A percentile compares a stretch with the other conserved stretches of the same genome.
Conservation (phyloP, 2,113 vertebrate species). For the Cryptomyrus ogoouensis region DNA sequence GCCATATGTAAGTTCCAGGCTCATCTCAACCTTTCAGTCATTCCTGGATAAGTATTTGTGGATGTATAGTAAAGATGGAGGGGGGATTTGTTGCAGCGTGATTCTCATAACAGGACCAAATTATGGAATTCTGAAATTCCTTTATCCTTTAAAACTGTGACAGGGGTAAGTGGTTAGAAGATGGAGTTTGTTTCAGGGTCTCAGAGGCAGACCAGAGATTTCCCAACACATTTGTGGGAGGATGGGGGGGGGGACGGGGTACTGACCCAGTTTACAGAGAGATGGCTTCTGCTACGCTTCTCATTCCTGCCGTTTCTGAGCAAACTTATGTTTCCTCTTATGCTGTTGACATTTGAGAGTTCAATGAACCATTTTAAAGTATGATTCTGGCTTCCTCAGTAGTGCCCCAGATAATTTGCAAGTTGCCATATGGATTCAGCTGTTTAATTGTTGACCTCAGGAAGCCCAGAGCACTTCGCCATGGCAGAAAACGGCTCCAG, state of each 20-base stretch:
- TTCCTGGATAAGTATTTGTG: neutral
- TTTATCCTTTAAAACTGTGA: neutral
- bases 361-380: neutral
- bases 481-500: neutral
- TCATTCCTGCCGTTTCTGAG: neutral
- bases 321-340: neutral
- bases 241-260: neutral
- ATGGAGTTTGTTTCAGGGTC: neutral
- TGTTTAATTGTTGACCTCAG: neutral
- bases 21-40: neutral
- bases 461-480: neutral
- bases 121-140: neutral
- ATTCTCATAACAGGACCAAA: neutral
- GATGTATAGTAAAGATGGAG: neutral
- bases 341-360: neutral
- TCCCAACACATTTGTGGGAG: neutral
- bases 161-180: neutral
- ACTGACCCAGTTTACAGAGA: neutral
- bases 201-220: neutral
- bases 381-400: neutral
- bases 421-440: neutral
- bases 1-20: neutral
- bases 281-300: neutral
- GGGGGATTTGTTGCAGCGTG: neutral
- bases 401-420: neutral